These are phyloP conservation scores for Nycticebus coucang DNA, from an alignment of 2,113 vertebrate genomes.

Conservation along the genomic window DNA sequence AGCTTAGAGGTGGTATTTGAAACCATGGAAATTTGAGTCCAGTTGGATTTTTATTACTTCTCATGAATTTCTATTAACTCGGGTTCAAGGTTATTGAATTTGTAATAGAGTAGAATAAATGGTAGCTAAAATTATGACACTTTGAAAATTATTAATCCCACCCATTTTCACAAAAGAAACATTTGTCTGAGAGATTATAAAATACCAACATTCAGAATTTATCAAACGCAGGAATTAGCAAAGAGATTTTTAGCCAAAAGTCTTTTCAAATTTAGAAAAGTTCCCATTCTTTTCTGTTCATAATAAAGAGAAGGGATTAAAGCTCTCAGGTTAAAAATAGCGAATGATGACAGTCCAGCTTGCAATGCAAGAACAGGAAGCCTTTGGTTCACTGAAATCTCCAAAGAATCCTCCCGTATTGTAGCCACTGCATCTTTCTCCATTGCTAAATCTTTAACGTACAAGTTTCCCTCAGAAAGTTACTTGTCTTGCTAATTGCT, in stretches of 20 bases:
- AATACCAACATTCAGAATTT: conserved; percentile 63
- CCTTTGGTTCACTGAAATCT: not conserved
- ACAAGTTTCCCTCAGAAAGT: not conserved
- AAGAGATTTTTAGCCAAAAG: conserved; percentile 55
- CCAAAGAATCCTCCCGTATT: not conserved
- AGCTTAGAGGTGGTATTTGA: not conserved
- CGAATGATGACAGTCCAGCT: not conserved
- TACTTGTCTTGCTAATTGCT: not conserved
- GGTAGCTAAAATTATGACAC: conserved; percentile 72
- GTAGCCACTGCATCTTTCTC: not conserved
- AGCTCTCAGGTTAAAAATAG: conserved; percentile 32
- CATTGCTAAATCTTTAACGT: not conserved
- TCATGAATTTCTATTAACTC: conserved; percentile 77
- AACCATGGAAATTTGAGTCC: conserved; percentile 53
- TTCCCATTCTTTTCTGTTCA: conserved; percentile 9
- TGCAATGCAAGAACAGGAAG: not conserved
- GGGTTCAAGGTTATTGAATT: conserved; percentile 79
- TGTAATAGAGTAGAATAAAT: conserved; percentile 76
- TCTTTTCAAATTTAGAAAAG: conserved; percentile 50
- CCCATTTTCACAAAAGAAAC: conserved; percentile 70
- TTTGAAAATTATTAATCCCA: conserved; percentile 68
- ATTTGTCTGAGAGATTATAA: conserved; percentile 63
- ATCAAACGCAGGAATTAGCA: conserved; percentile 36
- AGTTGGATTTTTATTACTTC: conserved; percentile 74
- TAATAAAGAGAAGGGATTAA: conserved; percentile 55